Base-by-base conservation (phyloP, 2,888 invertebrate genomes). In the Lasioglossum calceatum region DNA sequence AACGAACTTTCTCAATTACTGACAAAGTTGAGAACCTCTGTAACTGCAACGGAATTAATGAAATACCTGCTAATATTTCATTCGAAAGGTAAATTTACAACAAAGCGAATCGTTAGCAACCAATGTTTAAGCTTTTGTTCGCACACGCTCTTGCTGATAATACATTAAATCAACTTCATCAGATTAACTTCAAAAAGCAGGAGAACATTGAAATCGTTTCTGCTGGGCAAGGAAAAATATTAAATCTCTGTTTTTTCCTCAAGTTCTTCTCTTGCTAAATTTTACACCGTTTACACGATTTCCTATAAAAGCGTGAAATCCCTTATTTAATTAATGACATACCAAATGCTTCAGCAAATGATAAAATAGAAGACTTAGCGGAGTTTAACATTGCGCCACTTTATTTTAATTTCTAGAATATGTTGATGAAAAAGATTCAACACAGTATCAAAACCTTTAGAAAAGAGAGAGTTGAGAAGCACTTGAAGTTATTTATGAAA, bases 61-160 rank as follows among this genome's bases (percentile, higher is more conserved):
- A 61, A 61, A 61, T 61, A 61, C 27, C 61, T 61, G 27, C 27
- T 32, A 61, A 61, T 61, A 61, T 61, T 32, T 61, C 61, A 61
- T 61, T 32, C 27, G 27, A 5, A 61, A 32, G 27, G 27, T 27
- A 27, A 14, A 61, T 61, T 32, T 27, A 27, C 27, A 61, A 27
- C 27, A 14, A 27, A 14, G 27, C 16, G 27, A 5, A 61, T 61
- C 5, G 61, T 61, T 61, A 14, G 61, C 27, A 61, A 61, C n/a
- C 61, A 27, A 27, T 27, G 61, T 27, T 27, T 61, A 27, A 61
- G 61, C 61, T 27, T 14, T 4, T 14, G 3, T 14, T 27, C 27
- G 61, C 27, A 12, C 8, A 1, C 27, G 61, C 27, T 61, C 4
- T 14, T 61, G 14, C 12, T 61, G 27, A 61, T 61, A n/a, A 10